These are phyloP conservation scores for Euthynnus affinis DNA, from an alignment of 2,797 vertebrate species.

Conservation along the genomic window DNA sequence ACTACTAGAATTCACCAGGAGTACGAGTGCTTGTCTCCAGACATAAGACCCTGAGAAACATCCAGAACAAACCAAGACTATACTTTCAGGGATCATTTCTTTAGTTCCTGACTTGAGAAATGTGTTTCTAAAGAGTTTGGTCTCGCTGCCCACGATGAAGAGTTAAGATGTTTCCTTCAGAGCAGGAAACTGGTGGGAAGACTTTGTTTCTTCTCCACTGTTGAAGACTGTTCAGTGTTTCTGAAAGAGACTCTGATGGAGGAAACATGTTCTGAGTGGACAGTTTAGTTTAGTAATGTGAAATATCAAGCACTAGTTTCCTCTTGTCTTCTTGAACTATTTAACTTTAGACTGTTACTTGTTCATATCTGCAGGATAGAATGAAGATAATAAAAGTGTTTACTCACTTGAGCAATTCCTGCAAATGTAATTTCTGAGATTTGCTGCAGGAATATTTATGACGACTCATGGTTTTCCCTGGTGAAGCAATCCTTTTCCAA, in stretches of 20 bases:
- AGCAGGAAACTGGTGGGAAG: constrained; percentile 29
- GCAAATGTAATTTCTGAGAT: too few relatives aligned
- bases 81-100: constrained; percentile 33
- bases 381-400: too few relatives aligned
- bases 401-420: too few relatives aligned
- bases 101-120: constrained; percentile 21
- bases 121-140: constrained; percentile 25
- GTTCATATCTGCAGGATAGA: too few relatives aligned
- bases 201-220: constrained; percentile 3
- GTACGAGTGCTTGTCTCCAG: background rate
- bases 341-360: too few relatives aligned
- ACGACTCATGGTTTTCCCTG: too few relatives aligned
- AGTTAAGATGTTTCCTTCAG: constrained; percentile 27
- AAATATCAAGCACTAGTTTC: too few relatives aligned
- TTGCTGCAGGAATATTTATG: too few relatives aligned
- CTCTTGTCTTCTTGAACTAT: too few relatives aligned
- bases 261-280: constrained; percentile 12
- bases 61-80: constrained; percentile 11
- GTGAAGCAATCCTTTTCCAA: too few relatives aligned
- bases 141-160: constrained; percentile 21
- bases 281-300: too few relatives aligned
- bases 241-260: background rate
- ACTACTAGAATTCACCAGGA: background rate
- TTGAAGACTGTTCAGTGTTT: constrained; percentile 8
- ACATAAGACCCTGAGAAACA: background rate